Evolutionary conservation across 2,113 vertebrate genomes (phyloP).

Genomic region (Etia nguti): DNA sequence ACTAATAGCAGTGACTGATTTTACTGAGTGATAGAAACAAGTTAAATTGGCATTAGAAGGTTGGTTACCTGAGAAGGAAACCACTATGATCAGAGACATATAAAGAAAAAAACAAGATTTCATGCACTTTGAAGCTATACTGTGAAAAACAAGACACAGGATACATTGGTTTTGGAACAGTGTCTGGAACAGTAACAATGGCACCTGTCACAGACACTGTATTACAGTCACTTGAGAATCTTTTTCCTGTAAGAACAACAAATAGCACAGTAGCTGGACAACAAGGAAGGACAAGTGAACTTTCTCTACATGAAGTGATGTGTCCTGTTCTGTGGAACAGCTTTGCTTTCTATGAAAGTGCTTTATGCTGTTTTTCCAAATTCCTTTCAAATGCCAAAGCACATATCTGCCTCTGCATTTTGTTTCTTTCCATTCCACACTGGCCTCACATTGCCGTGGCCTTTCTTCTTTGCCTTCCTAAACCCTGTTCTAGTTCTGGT

Average conservation of each 20-base stretch:
- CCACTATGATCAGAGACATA: background rate
- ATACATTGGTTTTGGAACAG: background rate
- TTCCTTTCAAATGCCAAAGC: slow-evolving; percentile 38
- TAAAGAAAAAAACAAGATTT: background rate
- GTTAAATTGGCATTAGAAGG: background rate
- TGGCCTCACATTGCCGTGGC: slow-evolving; percentile 44
- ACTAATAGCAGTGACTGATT: background rate
- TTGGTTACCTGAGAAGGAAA: background rate
- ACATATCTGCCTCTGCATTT: slow-evolving; percentile 10
- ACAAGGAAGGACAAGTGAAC: background rate
- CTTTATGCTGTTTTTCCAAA: slow-evolving; percentile 3
- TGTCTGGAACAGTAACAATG: slow-evolving; percentile 63
- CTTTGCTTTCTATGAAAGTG: background rate
- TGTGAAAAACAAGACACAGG: slow-evolving; percentile 3
- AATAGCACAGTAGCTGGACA: background rate
- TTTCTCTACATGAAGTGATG: background rate
- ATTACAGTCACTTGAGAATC: slow-evolving; percentile 31
- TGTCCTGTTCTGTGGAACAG: background rate
- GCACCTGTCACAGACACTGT: background rate
- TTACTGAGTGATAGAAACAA: background rate
- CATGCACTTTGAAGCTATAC: background rate
- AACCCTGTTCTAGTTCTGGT: slow-evolving; percentile 36
- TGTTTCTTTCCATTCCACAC: slow-evolving; percentile 8
- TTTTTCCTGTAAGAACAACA: background rate
- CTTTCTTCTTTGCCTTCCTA: slow-evolving; percentile 53